These are phyloP conservation scores for Leuciscus idus DNA, from an alignment of 2,113 vertebrate species.

Conservation along the genomic window DNA sequence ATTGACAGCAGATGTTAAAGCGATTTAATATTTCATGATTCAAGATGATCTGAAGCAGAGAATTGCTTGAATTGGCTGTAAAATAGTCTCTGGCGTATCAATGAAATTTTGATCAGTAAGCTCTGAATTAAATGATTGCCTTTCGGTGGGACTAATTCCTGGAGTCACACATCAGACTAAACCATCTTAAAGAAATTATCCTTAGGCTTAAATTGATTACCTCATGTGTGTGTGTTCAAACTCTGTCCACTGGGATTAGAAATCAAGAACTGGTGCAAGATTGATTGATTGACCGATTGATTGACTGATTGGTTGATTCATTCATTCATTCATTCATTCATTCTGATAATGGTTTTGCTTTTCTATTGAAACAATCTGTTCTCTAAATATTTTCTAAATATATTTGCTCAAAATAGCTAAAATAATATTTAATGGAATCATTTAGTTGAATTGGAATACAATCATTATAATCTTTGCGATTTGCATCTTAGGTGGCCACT, in stretches of 20 bases:
- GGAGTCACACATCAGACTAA: constrained; percentile 6
- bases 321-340: too few species aligned
- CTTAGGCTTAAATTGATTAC: background rate
- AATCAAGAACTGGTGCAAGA: background rate
- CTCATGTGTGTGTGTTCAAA: background rate
- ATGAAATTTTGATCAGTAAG: constrained; percentile 19
- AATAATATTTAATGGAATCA: background rate
- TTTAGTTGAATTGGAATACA: background rate
- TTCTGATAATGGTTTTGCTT: background rate
- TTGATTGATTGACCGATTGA: background rate
- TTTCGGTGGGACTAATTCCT: constrained; percentile 6
- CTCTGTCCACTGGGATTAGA: background rate
- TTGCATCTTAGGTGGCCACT: background rate
- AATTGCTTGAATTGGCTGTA: constrained; percentile 8
- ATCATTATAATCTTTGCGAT: background rate
- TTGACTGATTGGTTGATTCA: background rate
- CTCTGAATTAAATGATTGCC: background rate
- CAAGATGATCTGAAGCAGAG: constrained; percentile 22
- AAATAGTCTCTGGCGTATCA: constrained; percentile 19
- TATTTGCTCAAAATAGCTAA: background rate
- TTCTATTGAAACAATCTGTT: background rate
- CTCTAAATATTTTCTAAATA: background rate
- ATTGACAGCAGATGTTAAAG: constrained; percentile 23
- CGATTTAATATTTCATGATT: constrained; percentile 38
- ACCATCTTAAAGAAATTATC: background rate